Evolutionary conservation across 2,888 invertebrate species (phyloP), one percentile per base, ranked within the genome.

Genomic region (Listrodromus nycthemerus): DNA sequence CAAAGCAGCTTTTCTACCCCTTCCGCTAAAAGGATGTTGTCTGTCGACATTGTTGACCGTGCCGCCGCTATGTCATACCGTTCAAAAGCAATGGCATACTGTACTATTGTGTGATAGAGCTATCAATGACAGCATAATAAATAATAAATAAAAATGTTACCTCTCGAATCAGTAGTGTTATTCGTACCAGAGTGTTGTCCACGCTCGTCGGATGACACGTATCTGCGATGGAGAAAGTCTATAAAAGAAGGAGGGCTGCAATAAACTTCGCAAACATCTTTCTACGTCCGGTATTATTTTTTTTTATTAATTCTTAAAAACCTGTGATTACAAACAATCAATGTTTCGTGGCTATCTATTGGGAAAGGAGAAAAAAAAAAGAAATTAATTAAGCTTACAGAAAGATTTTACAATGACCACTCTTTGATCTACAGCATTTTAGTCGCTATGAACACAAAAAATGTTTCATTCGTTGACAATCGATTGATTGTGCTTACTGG

Each of bases 81-180:
- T 82, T 82, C 82, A 82, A 86, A 83, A 85, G 75, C 82, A 86
- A 87, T 85, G 86, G 82, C 85, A 83, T 86, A 86, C 80, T 88
- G 87, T 88, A 89, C 86, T 91, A 91, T 89, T 89, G 89, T 91
- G 91, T 91, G 91, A 89, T 89, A 90, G 88, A 88, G 85, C 86
- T 90, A 89, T 89, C 87, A 85, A 89, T 89, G 88, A 90, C 88
- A 88, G 89, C 86, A 89, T 91, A 91, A 91, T 90, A 90, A 91
- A 91, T 89, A 89, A 73, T 61, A 61, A 61, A 61, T 24, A 24
- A 80, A 24, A 89, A 87, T 90, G 89, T 90, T 90, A 87, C 87
- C 88, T 89, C 87, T 88, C 85, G 77, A 82, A 21, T 37, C 37
- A 41, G 79, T 77, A 66, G 83, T 71, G 48, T 88, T 73, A 66